Evolutionary conservation across 64 coral and sea anemone genomes (phyloP), one percentile per base, ranked within the genome.

Genomic region (Stichodactyla mertensii): DNA sequence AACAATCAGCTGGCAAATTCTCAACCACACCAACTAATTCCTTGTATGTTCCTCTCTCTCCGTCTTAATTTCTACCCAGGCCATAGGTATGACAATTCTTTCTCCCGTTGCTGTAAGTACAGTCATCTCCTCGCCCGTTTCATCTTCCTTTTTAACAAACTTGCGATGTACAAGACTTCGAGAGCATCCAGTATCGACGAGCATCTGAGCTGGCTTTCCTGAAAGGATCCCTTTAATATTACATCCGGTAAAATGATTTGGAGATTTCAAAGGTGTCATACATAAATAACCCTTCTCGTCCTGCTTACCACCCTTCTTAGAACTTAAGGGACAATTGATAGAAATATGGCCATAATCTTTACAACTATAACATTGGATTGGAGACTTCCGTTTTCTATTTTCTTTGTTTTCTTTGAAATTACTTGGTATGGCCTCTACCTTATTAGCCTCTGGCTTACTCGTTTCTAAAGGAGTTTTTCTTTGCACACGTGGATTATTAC

Each of bases 151-250:
- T n/a, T n/a, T n/a, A n/a, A n/a, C n/a, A n/a, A n/a, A n/a, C n/a
- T n/a, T n/a, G n/a, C n/a, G n/a, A n/a, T n/a, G n/a, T 16, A 86
- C 83, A 16, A 89, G 19, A 18, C 57, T 89, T 64, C 88, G 31
- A 4, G 88, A 64, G 66, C 88, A 89, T 5, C 88, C 88, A 51
- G 88, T 82, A 84, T 89, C 88, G 9, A 89, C 52, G 5, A 89
- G 7, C 71, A 88, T 88, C 56, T 80, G 7, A 4, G 64, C 64
- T 28, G 58, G 16, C 57, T 45, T 31, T 4, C 51, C 69, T 16
- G 52, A 52, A 70, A 55, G 54, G 14, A 20, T 70, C 11, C 85
- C 85, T 52, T 19, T n/a, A 19, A 77, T n/a, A 59, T 24, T 24
- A 55, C 55, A 59, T n/a, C 31, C 20, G 0, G 62, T 27, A 55